Conservation (phyloP, 2,797 vertebrate species). For the Peromyscus aztecus region DNA sequence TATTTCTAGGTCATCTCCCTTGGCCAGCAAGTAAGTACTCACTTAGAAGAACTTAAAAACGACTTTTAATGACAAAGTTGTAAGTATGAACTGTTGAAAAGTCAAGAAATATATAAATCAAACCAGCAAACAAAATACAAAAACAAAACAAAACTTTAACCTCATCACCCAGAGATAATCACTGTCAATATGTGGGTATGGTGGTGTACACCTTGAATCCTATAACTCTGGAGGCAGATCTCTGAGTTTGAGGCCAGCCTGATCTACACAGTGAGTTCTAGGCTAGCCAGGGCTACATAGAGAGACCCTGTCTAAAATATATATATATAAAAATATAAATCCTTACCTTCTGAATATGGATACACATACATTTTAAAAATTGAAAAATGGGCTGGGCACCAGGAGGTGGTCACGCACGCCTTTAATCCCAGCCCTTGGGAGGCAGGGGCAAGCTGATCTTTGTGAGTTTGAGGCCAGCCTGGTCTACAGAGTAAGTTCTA, state of each 20-base stretch:
- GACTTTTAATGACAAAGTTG: not conserved
- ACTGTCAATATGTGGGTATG: not conserved
- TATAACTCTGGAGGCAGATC: not conserved
- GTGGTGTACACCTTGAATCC: not conserved
- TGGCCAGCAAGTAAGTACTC: not conserved
- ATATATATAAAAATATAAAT: too few species aligned
- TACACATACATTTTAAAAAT: not conserved
- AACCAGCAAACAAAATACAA: not conserved
- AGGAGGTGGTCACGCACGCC: not conserved
- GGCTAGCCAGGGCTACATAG: too few species aligned
- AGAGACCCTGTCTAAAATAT: not conserved
- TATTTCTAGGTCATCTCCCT: slow-evolving; percentile 42
- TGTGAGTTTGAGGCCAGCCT: too few species aligned
- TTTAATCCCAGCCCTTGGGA: too few species aligned
- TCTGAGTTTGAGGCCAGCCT: not conserved
- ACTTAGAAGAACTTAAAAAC: slow-evolving; percentile 52
- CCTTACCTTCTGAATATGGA: not conserved
- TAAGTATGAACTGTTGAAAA: slow-evolving; percentile 20
- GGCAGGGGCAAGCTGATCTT: too few species aligned
- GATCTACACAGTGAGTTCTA: not conserved
- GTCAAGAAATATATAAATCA: not conserved
- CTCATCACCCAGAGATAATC: not conserved
- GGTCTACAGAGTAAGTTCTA: too few species aligned
- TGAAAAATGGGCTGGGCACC: not conserved
- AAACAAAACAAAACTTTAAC: not conserved